Conservation (phyloP, 2,888 invertebrate genomes). For the Drepana falcataria region DNA sequence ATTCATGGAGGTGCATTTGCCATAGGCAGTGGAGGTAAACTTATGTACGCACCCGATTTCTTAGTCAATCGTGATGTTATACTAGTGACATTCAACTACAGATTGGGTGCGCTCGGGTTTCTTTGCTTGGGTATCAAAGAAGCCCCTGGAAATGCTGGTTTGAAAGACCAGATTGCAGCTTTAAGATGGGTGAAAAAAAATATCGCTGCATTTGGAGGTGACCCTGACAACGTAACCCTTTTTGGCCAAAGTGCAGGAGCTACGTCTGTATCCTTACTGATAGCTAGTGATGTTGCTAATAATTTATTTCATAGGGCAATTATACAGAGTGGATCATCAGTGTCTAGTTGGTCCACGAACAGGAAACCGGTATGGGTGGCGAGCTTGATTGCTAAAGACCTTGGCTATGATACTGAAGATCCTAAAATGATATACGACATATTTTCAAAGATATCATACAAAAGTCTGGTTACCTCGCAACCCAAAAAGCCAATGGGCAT, state of each 20-base stretch:
- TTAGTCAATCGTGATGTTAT: constrained; percentile 57
- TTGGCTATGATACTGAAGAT: constrained; percentile 49
- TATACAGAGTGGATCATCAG: constrained; percentile 58
- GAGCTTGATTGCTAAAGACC: constrained; percentile 48
- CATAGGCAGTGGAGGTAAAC: constrained; percentile 58
- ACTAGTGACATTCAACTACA: constrained; percentile 64
- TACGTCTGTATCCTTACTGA: constrained; percentile 45
- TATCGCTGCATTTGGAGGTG: constrained; percentile 64
- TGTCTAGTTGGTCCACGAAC: constrained; percentile 59
- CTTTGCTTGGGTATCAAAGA: constrained; percentile 60
- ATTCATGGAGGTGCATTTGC: constrained; percentile 66
- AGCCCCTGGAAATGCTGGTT: constrained; percentile 65
- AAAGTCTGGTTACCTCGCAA: constrained; percentile 38
- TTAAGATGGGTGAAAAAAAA: constrained; percentile 65
- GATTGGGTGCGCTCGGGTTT: constrained; percentile 62
- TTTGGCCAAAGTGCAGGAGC: constrained; percentile 70
- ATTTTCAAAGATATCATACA: constrained; percentile 39
- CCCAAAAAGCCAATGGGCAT: constrained; percentile 46
- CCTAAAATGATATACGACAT: constrained; percentile 56
- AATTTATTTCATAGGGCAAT: constrained; percentile 61
- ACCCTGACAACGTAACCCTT: constrained; percentile 62
- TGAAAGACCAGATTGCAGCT: constrained; percentile 69
- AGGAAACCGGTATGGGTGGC: constrained; percentile 55
- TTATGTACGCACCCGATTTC: constrained; percentile 58
- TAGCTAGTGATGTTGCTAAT: constrained; percentile 47